Base-by-base conservation (phyloP, 2,888 invertebrate genomes). In the Macaria liturata region DNA sequence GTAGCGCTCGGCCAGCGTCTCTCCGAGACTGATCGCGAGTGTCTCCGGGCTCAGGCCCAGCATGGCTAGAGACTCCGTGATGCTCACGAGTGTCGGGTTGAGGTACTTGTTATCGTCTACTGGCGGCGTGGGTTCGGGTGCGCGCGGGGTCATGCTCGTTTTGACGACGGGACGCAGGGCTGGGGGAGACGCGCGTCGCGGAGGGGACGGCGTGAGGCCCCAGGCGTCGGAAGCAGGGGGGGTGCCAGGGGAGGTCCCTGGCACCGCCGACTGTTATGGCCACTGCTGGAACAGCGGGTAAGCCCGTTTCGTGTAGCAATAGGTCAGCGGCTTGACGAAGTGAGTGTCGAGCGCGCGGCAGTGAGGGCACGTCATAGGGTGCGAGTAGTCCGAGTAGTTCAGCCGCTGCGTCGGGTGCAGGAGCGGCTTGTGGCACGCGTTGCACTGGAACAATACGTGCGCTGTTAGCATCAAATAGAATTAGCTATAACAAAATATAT, bases 381-480 rank as follows among this genome's bases (percentile, higher is more conserved):
- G 97, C 81, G 97, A 97, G 93, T 98, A 98, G 92, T 98, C 98
- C 75, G 98, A 98, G 94, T 97, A 99, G 91, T 96, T 97, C 71
- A 98, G 93, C 79, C 96, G 95, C 85, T 96, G 96, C 79, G 95
- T 96, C 9, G 97, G 96, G 85, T 96, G 95, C 73, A 98, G 94
- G 64, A 98, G 94, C 46, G 97, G 95, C 88, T 97, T 96, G 91
- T 94, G 96, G 93, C 99, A 99, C 82, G 95, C 95, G 93, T 97
- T 98, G 93, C 99, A 99, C 96, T 98, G 95, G 53, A 91, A 81
- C 71, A 77, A 78, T 56, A 60, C 7, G 45, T 4, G 4, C 7
- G 45, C 54, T 51, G 30, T 39, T 39, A 39, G 8, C 20, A 20
- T 20, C 20, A 20, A 20, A 20, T 20, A 20, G 5, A 39, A 8